A percentile compares a stretch with the other conserved stretches of the same genome.
Conservation (phyloP, 2,888 invertebrate species). For the Drosophila falleni region DNA sequence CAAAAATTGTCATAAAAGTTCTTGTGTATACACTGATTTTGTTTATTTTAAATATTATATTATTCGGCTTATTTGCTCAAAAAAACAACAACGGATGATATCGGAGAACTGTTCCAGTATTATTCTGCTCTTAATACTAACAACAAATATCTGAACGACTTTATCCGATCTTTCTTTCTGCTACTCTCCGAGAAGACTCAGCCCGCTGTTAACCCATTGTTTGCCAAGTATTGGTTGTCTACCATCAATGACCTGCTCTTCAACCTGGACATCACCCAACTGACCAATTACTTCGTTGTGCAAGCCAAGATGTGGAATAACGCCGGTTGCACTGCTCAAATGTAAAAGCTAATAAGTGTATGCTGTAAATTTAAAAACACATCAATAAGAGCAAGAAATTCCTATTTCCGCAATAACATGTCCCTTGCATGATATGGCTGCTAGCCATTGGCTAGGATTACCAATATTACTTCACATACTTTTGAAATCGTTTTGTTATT, state of each 20-base stretch:
- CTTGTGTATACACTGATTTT: too few species aligned
- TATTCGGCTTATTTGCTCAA: too few species aligned
- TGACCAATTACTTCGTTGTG: slow-evolving; percentile 14
- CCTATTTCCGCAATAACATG: too few species aligned
- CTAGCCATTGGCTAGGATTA: background rate
- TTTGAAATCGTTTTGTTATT: background rate
- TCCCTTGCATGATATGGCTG: too few species aligned
- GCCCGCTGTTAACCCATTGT: slow-evolving; percentile 30
- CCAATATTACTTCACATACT: background rate
- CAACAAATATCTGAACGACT: slow-evolving; percentile 72
- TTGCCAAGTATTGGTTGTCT: slow-evolving; percentile 31
- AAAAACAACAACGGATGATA: too few species aligned
- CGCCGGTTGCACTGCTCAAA: background rate
- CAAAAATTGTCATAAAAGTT: too few species aligned
- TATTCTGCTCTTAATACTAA: too few species aligned
- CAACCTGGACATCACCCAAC: slow-evolving; percentile 31
- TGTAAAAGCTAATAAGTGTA: too few species aligned
- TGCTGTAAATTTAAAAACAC: too few species aligned
- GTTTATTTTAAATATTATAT: too few species aligned
- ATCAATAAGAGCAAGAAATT: too few species aligned
- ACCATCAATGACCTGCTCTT: slow-evolving; percentile 51
- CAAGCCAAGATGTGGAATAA: slow-evolving; percentile 44
- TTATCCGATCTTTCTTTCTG: slow-evolving; percentile 38
- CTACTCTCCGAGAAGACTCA: slow-evolving; percentile 65
- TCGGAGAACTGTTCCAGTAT: too few species aligned